phyloP scores from a whole-genome alignment of 2,113 vertebrate species.

The Pardalotus punctatus region DNA sequence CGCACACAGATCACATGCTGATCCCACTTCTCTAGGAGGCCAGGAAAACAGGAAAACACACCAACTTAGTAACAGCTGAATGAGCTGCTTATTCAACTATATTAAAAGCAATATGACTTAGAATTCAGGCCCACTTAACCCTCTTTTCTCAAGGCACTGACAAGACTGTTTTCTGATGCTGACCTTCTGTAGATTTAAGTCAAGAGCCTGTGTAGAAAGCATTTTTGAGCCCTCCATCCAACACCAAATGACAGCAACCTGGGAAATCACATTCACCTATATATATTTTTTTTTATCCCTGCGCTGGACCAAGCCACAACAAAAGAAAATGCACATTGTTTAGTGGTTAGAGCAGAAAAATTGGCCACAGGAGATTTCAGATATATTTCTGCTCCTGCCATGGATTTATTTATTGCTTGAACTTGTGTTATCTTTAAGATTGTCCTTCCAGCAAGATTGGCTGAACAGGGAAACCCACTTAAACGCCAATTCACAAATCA shows the following conservation, averaged over 20 bases:
- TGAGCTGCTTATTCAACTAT: conserved; percentile 1
- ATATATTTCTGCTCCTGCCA: not conserved
- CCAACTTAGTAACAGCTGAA: conserved; percentile 88
- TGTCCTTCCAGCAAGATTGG: not conserved
- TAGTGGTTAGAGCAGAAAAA: not conserved
- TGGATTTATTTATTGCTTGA: not conserved
- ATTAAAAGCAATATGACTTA: conserved; percentile 26
- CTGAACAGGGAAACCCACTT: not conserved
- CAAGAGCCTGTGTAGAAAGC: not conserved
- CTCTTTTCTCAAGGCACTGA: not conserved
- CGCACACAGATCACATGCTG: conserved; percentile 92
- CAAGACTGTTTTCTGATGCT: not conserved
- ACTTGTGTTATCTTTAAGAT: not conserved
- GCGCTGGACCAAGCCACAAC: not conserved
- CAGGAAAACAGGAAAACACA: conserved; percentile 85
- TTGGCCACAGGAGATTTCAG: not conserved
- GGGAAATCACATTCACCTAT: not conserved
- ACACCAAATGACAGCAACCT: not conserved
- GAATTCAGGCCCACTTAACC: not conserved
- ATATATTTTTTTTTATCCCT: rapidly evolving
- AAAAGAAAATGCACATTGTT: not conserved
- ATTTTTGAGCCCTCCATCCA: not conserved
- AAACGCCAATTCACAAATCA: not conserved
- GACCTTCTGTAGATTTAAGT: not conserved
- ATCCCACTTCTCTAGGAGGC: conserved; percentile 99